Conservation (phyloP, 2,113 vertebrate genomes). For the Pteronura brasiliensis region DNA sequence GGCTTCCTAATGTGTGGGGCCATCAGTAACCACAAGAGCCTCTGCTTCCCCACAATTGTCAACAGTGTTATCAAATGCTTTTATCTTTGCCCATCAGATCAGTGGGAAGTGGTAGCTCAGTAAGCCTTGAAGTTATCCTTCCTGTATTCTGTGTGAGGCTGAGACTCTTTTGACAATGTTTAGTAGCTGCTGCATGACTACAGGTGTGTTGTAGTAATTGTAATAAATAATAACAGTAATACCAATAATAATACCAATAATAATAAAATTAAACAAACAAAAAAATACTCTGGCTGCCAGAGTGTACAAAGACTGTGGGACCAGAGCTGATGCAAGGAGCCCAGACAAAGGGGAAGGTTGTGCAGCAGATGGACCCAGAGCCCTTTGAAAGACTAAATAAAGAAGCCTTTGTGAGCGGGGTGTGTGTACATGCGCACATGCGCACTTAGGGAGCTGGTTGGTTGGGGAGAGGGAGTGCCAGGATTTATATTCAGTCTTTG, state of each 20-base stretch:
- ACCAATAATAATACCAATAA: not conserved
- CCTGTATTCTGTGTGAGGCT: not conserved
- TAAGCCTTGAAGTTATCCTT: not conserved
- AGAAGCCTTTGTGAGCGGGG: not conserved
- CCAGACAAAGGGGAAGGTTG: not conserved
- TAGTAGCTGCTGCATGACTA: not conserved
- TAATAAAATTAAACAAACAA: not conserved
- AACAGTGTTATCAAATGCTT: not conserved
- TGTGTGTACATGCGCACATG: rapidly evolving
- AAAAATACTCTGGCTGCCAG: not conserved
- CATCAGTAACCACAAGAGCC: not conserved
- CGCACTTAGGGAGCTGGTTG: rapidly evolving
- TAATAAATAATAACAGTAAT: not conserved
- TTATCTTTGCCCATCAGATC: not conserved
- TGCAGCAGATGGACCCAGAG: not conserved
- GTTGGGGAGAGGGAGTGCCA: not conserved
- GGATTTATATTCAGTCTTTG: not conserved
- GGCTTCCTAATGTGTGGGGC: not conserved
- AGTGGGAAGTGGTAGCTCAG: not conserved
- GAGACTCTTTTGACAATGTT: not conserved
- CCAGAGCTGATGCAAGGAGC: not conserved
- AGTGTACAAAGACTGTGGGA: not conserved
- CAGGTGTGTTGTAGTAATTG: not conserved
- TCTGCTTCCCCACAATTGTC: not conserved
- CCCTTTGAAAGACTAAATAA: not conserved